phyloP scores from a whole-genome alignment of 2,888 invertebrate species.

The Unio delphinus region DNA sequence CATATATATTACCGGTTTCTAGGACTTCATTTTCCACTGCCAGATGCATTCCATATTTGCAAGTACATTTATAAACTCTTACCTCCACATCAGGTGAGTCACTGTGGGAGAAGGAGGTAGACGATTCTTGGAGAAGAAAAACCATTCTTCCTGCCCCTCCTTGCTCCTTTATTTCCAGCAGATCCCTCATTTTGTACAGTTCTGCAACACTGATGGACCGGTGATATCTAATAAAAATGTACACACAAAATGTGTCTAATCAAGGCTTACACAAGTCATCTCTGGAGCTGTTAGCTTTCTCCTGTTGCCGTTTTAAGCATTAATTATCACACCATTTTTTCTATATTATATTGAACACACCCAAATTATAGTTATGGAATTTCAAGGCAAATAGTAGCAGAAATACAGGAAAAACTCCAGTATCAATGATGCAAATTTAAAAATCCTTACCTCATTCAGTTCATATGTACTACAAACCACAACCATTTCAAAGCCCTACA shows the following conservation, averaged over 20 bases:
- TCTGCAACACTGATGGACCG: slow-evolving; percentile 77
- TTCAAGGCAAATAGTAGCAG: too few relatives aligned
- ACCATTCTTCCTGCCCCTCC: slow-evolving; percentile 80
- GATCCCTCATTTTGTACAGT: slow-evolving; percentile 79
- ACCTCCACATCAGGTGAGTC: slow-evolving; percentile 43
- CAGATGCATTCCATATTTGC: too few relatives aligned
- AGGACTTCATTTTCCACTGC: too few relatives aligned
- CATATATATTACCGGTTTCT: too few relatives aligned
- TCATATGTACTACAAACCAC: too few relatives aligned
- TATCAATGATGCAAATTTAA: too few relatives aligned
- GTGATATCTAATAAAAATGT: slow-evolving; percentile 72
- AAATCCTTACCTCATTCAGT: too few relatives aligned
- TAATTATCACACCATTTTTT: too few relatives aligned
- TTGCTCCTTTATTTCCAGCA: slow-evolving; percentile 81
- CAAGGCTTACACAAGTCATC: neutral
- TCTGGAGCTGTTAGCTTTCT: neutral
- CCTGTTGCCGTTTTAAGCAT: neutral
- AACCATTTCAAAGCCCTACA: too few relatives aligned
- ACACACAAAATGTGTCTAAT: neutral
- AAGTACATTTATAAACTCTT: neutral
- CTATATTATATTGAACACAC: too few relatives aligned
- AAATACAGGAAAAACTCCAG: too few relatives aligned
- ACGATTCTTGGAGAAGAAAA: slow-evolving; percentile 71
- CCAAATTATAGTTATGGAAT: too few relatives aligned
- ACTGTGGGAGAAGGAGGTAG: slow-evolving; percentile 36